These are phyloP conservation scores for Dryobota labecula DNA, from an alignment of 2,888 invertebrate genomes.

Conservation along the genomic window DNA sequence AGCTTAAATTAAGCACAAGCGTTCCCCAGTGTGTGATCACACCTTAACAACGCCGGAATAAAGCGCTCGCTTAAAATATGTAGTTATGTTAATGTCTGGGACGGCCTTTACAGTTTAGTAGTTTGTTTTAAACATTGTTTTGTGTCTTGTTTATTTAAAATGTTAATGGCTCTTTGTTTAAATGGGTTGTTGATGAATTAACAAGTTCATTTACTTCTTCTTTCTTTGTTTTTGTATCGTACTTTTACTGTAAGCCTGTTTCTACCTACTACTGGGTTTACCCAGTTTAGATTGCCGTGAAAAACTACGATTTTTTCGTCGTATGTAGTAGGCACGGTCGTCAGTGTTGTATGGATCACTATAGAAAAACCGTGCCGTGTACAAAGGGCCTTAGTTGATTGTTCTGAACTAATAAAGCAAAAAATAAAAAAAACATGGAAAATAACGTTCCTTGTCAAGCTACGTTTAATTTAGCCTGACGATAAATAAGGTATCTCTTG, in stretches of 20 bases:
- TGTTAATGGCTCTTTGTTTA: conserved; percentile 43
- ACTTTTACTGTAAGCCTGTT: not conserved
- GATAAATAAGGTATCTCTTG: too few species aligned
- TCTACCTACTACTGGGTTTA: not conserved
- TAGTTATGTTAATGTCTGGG: conserved; percentile 62
- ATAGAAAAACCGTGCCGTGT: too few species aligned
- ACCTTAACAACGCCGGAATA: conserved; percentile 66
- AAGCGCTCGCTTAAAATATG: conserved; percentile 68
- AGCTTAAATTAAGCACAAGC: conserved; percentile 78
- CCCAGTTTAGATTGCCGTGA: too few species aligned
- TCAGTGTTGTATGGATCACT: too few species aligned
- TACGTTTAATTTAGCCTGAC: too few species aligned
- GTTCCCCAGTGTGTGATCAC: conserved; percentile 69
- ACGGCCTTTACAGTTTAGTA: conserved; percentile 58
- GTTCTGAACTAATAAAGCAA: too few species aligned
- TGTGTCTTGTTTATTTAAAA: conserved; percentile 51
- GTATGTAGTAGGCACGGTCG: too few species aligned
- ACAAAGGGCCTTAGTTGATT: too few species aligned
- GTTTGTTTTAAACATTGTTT: conserved; percentile 50
- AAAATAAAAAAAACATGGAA: too few species aligned
- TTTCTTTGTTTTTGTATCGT: not conserved
- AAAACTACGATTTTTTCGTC: too few species aligned
- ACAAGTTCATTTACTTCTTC: not conserved
- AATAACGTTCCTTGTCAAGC: too few species aligned
- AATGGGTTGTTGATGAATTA: conserved; percentile 29